Evolutionary conservation across 2,113 vertebrate species (phyloP).

Genomic region (Sebastes schlegelii): DNA sequence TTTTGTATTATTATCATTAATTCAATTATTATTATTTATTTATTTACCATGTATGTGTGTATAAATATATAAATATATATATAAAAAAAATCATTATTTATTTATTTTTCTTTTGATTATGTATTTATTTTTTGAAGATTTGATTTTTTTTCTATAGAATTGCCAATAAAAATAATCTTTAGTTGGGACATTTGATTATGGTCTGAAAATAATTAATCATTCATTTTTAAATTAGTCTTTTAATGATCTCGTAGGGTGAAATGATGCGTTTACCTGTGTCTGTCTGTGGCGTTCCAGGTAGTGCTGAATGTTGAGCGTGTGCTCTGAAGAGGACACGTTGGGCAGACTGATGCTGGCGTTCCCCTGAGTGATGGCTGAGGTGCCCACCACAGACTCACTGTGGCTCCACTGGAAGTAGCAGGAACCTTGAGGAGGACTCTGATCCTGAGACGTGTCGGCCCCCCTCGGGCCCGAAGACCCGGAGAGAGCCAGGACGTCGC

Average conservation of each 20-base stretch:
- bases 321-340: conserved; percentile 39
- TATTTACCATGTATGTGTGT: too few species aligned
- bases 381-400: fast-evolving
- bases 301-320: conserved; percentile 12
- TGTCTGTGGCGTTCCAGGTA: conserved; percentile 62
- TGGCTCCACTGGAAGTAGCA: conserved; percentile 58
- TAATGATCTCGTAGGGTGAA: background rate
- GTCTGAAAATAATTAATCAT: background rate
- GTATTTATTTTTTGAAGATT: too few species aligned
- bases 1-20: too few species aligned
- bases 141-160: too few species aligned
- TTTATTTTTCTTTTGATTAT: too few species aligned
- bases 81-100: too few species aligned
- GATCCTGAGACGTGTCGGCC: background rate
- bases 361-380: conserved; percentile 34
- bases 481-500: background rate
- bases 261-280: conserved; percentile 48
- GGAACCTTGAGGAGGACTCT: conserved; percentile 53
- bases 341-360: conserved; percentile 35
- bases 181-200: too few species aligned
- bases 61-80: too few species aligned
- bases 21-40: too few species aligned
- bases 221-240: background rate
- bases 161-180: too few species aligned
- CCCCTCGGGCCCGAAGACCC: conserved; percentile 21